Conservation (phyloP, 2,888 invertebrate species). For the Drosophila prostipennis region DNA sequence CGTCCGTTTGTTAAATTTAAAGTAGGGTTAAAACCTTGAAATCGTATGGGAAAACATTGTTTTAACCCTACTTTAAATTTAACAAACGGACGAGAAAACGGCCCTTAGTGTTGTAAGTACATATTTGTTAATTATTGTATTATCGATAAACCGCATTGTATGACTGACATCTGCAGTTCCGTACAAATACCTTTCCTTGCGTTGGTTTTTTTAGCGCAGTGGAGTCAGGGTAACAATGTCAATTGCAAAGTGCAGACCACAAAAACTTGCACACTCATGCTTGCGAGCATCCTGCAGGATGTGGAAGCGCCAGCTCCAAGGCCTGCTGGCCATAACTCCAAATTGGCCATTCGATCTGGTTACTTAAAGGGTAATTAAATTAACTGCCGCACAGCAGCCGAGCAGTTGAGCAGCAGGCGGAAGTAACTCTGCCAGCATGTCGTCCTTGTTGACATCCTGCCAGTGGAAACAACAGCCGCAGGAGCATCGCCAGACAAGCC, state of each 20-base stretch:
- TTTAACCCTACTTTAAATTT: too few relatives aligned
- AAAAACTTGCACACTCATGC: constrained; percentile 12
- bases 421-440: constrained; percentile 50
- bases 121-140: too few relatives aligned
- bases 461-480: constrained; percentile 18
- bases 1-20: too few relatives aligned
- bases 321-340: constrained; percentile 53
- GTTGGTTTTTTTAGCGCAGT: constrained; percentile 37
- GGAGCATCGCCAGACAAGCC: constrained; percentile 47
- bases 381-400: constrained; percentile 62
- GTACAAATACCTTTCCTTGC: background rate
- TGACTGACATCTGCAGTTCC: too few relatives aligned
- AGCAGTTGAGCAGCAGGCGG: constrained; percentile 19
- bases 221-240: constrained; percentile 18
- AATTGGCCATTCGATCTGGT: constrained; percentile 81
- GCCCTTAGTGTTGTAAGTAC: too few relatives aligned
- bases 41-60: too few relatives aligned
- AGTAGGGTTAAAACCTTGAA: too few relatives aligned
- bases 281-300: constrained; percentile 11
- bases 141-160: too few relatives aligned
- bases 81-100: too few relatives aligned
- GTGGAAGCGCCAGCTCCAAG: constrained; percentile 25
- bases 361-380: constrained; percentile 83
- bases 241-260: constrained; percentile 32
- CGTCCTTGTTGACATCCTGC: constrained; percentile 60